Evolutionary conservation across 2,888 invertebrate species (phyloP).

Genomic region (Cosmia pyralina): DNA sequence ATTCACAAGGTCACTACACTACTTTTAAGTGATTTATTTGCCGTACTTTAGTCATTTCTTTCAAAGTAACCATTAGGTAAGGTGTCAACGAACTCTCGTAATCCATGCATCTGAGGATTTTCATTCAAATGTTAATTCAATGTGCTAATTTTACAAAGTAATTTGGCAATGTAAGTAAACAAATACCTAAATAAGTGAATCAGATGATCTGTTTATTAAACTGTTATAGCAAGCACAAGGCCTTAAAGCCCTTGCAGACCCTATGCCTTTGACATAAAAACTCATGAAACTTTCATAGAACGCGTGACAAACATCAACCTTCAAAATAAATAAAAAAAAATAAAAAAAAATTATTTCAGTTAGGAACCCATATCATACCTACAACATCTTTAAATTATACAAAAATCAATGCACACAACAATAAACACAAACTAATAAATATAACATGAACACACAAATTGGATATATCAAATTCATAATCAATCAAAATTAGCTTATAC

Average conservation of each 20-base stretch:
- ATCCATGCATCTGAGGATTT: slow-evolving; percentile 23
- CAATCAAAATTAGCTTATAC: too few species aligned
- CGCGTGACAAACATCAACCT: not conserved
- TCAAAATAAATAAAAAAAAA: too few species aligned
- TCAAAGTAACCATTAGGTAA: slow-evolving; percentile 12
- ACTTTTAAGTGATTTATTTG: slow-evolving; percentile 8
- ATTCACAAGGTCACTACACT: slow-evolving; percentile 30
- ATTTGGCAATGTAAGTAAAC: slow-evolving; percentile 6
- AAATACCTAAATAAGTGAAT: not conserved
- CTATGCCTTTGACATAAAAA: not conserved
- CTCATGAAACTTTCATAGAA: too few species aligned
- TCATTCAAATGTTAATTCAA: slow-evolving; percentile 30
- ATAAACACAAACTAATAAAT: too few species aligned
- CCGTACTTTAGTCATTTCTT: slow-evolving; percentile 20
- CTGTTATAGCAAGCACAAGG: too few species aligned
- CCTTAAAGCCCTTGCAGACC: not conserved
- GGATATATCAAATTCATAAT: too few species aligned
- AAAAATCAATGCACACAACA: too few species aligned
- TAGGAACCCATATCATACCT: too few species aligned
- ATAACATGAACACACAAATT: too few species aligned
- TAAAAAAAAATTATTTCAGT: too few species aligned
- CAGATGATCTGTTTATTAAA: not conserved
- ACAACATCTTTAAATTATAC: too few species aligned
- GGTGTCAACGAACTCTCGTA: slow-evolving; percentile 47
- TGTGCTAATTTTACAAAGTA: not conserved